These are phyloP conservation scores for Arvicanthis niloticus DNA, from an alignment of 2,113 vertebrate species.

Conservation along the genomic window DNA sequence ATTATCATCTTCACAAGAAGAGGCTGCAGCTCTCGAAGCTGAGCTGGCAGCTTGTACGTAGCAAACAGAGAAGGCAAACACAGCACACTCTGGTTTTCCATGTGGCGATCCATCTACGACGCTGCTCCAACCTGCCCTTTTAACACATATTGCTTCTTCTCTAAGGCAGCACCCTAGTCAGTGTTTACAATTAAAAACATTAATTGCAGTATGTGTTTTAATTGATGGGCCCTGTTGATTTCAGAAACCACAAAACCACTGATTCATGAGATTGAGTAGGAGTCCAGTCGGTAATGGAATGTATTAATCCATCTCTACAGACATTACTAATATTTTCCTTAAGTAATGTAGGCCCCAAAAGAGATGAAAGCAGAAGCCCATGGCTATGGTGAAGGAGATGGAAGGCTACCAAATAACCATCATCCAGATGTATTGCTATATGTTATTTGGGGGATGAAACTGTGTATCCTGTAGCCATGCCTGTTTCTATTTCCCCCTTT, in stretches of 20 bases:
- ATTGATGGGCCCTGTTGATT: constrained; percentile 78
- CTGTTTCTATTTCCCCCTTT: background rate
- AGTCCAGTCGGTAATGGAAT: constrained; percentile 76
- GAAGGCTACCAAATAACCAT: constrained; percentile 14
- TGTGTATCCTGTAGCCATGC: constrained; percentile 10
- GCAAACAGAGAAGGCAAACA: background rate
- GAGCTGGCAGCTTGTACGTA: background rate
- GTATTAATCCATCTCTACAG: constrained; percentile 74
- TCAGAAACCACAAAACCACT: constrained; percentile 81
- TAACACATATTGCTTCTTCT: constrained; percentile 43
- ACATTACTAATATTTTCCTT: constrained; percentile 80
- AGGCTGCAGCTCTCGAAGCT: background rate
- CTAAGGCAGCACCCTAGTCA: constrained; percentile 30
- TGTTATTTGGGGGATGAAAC: background rate
- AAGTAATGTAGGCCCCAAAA: constrained; percentile 32
- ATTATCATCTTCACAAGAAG: background rate
- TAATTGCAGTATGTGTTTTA: constrained; percentile 73
- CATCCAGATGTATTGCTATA: background rate
- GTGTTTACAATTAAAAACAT: constrained; percentile 79
- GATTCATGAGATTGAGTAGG: constrained; percentile 75
- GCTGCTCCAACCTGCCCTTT: constrained; percentile 38
- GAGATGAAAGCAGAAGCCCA: constrained; percentile 62
- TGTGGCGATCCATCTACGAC: background rate
- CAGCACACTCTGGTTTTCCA: background rate
- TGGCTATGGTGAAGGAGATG: constrained; percentile 34